Evolutionary conservation across 2,113 vertebrate genomes (phyloP).

Genomic region (Sinocyclocheilus rhinocerous): DNA sequence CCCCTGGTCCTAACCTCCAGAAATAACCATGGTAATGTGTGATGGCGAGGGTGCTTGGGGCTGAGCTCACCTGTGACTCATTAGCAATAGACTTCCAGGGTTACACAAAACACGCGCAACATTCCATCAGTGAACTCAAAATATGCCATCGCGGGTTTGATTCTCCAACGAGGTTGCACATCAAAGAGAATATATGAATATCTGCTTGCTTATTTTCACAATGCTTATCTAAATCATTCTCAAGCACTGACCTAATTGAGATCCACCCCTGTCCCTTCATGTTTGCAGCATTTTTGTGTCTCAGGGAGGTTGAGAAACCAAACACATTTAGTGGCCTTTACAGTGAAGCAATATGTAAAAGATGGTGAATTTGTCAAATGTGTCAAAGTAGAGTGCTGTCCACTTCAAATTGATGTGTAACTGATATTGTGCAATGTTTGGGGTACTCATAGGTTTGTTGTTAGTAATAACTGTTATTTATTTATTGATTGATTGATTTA

Average conservation of each 20-base stretch:
- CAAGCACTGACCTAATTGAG: slow-evolving; percentile 13
- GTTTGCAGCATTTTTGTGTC: slow-evolving; percentile 1
- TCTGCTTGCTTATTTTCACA: slow-evolving; percentile 19
- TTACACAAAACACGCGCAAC: slow-evolving; percentile 50
- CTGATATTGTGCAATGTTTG: neutral
- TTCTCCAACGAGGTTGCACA: slow-evolving; percentile 39
- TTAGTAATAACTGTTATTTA: no score
- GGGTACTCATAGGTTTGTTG: no score
- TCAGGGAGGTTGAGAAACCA: neutral
- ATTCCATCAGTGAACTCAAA: slow-evolving; percentile 33
- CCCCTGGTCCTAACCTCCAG: neutral
- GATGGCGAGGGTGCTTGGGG: neutral
- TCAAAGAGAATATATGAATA: slow-evolving; percentile 39
- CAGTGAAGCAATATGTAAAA: no score
- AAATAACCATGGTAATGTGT: slow-evolving; percentile 39
- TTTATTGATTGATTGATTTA: no score
- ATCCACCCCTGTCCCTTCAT: neutral
- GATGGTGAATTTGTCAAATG: neutral
- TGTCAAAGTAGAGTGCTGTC: neutral
- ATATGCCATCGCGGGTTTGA: slow-evolving; percentile 11
- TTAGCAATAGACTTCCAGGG: slow-evolving; percentile 34
- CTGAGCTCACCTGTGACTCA: slow-evolving; percentile 60
- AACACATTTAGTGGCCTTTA: neutral
- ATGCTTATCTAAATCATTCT: slow-evolving; percentile 14
- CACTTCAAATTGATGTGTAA: neutral